Base-by-base conservation (phyloP, 1,140 invertebrate genomes). In the Zaprionus ornatus region DNA sequence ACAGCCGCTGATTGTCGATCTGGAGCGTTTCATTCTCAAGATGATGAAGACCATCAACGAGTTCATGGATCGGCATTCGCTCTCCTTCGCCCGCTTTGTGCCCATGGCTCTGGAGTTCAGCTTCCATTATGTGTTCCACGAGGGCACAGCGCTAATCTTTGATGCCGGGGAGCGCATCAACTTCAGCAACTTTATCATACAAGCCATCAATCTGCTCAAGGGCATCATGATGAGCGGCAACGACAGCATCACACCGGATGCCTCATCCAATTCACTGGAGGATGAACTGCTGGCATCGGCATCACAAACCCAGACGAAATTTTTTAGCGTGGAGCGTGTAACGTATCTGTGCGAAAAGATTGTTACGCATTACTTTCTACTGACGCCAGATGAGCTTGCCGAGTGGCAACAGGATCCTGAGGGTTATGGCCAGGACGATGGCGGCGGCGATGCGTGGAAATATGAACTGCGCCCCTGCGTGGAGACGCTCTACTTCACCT, bases 391-490 rank as follows among this genome's bases (percentile, higher is more conserved):
- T 59, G 98, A 99, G 92, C 93, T 99, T 50, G 95, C 96, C 60
- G 93, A 95, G n/a, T 99, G 98, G 98, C 96, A 97, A 85, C 94
- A 95, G 10, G 97, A 98, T 93, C 97, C 98, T 0, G 98, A 99
- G 94, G 96, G 95, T 76, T 99, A 97, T 93, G 96, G 95, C 65
- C 95, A 96, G 62, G 97, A 98, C 91, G 97, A 98, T 93, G 95
- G 95, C 25, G 97, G 97, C 3, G 97, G 97, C 12, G 97, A 99
- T 93, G 96, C 96, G 45, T 98, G 97, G 96, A 98, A 98, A 92
- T 99, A 98, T 91, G 97, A 95, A 82, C 93, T 98, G 54, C 92
- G 98, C 95, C 96, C 97, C 7, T 97, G 98, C 92, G 97, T 97
- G 65, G 97, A 99, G 93, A 94, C 95, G 6, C 93, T 99, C 17